Base-by-base conservation (phyloP, 2,113 vertebrate species). In the Arothron firmamentum region DNA sequence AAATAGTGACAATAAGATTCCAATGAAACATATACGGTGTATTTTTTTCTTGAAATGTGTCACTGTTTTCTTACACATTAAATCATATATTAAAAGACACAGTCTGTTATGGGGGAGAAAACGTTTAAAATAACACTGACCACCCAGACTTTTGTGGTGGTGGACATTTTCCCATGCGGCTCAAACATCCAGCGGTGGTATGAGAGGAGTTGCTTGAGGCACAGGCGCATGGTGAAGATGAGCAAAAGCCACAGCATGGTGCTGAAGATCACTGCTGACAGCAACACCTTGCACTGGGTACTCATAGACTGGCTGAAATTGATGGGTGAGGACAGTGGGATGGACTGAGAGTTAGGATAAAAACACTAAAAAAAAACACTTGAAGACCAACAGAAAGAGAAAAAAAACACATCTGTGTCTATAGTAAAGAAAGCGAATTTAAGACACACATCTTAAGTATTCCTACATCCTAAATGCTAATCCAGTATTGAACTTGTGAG, bases 171-270 rank as follows among this genome's bases (percentile, higher is more conserved):
- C 55, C 93, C 93, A 0, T 92, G 92, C 60, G 92, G 90, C 79
- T 96, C 93, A 0, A 92, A 92, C 72, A 96, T 93, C 94, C 94
- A 96, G 72, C 91, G 90, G 38, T 96, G 94, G 73, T 96, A 96
- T 41, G 93, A 94, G n/a, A 96, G 88, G 7, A 96, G 91, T 75
- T 93, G 89, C 81, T 93, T 93, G 62, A 96, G 90, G 47, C 93
- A 93, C 56, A 93, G 80, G 3, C 93, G 91, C 85, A 96, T 94
- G 16, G 93, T 94, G 83, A 94, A 91, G 78, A 96, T 93, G 57
- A 96, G 91, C 17, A 92, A 75, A 25, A 93, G 90, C 94, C 94
- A 96, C 0, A 96, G 86, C 60, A 91, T 88, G 0, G 93, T 94
- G 67, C 94, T 93, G 81, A 96, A 96, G 48, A 95, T 71, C 73